Percentiles rank a stretch among this genome's conserved stretches.
Evolutionary conservation across 2,113 vertebrate species (phyloP).

Genomic region (Uropsilus gracilis): DNA sequence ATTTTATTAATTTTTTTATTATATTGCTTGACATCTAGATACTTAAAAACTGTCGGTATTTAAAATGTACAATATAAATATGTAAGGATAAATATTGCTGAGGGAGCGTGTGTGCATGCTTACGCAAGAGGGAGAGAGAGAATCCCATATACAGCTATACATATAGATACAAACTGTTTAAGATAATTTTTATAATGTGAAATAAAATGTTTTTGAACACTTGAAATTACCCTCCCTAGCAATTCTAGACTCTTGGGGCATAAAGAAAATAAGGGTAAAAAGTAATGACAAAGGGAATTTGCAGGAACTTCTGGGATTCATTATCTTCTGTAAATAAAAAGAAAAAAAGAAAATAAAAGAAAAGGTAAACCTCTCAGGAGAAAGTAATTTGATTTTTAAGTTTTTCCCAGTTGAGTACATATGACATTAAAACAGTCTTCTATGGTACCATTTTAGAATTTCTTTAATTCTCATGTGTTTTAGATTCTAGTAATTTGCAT

Average conservation of each 20-base stretch:
- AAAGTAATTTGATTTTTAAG: slow-evolving; percentile 7
- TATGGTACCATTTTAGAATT: not conserved
- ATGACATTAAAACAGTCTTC: slow-evolving; percentile 2
- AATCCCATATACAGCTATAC: not conserved
- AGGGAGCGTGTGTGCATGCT: too few species aligned
- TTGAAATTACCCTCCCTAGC: not conserved
- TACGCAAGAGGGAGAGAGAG: too few species aligned
- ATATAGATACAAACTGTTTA: not conserved
- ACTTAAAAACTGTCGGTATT: not conserved
- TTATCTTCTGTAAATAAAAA: not conserved
- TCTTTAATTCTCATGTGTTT: not conserved
- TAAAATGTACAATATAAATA: not conserved
- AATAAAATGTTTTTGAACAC: not conserved
- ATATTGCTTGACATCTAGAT: not conserved
- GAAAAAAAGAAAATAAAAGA: not conserved
- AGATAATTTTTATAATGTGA: not conserved
- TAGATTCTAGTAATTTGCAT: not conserved
- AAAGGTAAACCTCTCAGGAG: not conserved
- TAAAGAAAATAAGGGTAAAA: not conserved
- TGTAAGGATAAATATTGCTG: not conserved
- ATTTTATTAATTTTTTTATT: not conserved
- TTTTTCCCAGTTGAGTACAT: slow-evolving; percentile 16
- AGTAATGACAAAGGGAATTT: slow-evolving; percentile 27
- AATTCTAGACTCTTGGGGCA: not conserved
- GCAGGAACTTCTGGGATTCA: slow-evolving; percentile 38